phyloP scores from a whole-genome alignment of 1,140 invertebrate genomes.

The Apis cerana region DNA sequence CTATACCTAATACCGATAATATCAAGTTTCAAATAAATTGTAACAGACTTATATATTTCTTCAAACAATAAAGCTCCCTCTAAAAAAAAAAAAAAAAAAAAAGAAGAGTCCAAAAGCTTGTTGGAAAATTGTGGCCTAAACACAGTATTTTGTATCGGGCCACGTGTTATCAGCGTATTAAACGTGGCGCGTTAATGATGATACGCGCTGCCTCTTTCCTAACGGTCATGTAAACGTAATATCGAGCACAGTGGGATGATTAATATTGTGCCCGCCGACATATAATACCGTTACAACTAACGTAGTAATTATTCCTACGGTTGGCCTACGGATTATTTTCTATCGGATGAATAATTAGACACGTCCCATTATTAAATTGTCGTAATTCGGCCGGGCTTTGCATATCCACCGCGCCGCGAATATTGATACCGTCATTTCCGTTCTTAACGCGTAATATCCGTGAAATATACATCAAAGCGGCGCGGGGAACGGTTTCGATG shows the following conservation, averaged over 20 bases:
- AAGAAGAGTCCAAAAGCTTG: neutral
- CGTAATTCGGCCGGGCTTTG: conserved; percentile 25
- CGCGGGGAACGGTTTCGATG: too few species aligned
- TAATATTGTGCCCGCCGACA: conserved; percentile 48
- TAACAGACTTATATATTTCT: too few species aligned
- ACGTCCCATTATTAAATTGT: conserved; percentile 49
- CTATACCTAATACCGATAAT: too few species aligned
- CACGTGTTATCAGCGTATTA: conserved; percentile 53
- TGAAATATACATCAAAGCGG: neutral
- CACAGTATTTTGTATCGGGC: conserved; percentile 41
- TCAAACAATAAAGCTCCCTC: too few species aligned
- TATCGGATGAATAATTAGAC: conserved; percentile 54
- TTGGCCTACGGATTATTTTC: conserved; percentile 58
- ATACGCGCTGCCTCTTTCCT: conserved; percentile 40
- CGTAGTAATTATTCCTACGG: conserved; percentile 60
- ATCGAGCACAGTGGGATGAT: conserved; percentile 51
- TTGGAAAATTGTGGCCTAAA: neutral
- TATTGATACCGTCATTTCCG: conserved; percentile 18
- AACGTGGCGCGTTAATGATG: conserved; percentile 38
- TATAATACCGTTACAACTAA: conserved; percentile 59
- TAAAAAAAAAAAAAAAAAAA: neutral
- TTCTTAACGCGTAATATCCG: conserved; percentile 1
- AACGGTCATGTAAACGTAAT: conserved; percentile 50
- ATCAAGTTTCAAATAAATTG: too few species aligned
- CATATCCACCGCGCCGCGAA: neutral